Conservation (phyloP, 2,888 invertebrate species). For the Apamea sordens region DNA sequence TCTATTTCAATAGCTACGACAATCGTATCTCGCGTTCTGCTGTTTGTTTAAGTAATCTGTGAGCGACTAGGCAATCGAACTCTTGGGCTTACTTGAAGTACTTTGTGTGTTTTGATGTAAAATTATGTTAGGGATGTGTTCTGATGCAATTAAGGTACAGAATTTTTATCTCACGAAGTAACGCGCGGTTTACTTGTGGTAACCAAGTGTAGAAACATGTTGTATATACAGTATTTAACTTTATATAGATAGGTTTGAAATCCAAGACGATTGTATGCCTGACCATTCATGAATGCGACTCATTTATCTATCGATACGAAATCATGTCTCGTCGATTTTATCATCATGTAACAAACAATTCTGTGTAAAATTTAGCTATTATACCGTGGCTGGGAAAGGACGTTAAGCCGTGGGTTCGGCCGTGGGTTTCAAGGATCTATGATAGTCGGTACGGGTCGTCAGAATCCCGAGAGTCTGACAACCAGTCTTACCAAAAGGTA, state of each 20-base stretch:
- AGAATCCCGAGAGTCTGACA: no score
- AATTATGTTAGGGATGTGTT: neutral
- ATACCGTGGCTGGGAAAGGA: no score
- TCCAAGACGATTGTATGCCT: neutral
- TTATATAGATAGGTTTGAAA: neutral
- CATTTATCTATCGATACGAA: neutral
- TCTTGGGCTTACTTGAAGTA: neutral
- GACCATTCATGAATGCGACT: neutral
- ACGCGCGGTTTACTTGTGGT: neutral
- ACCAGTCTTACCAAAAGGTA: no score
- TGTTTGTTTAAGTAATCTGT: slow-evolving; percentile 29
- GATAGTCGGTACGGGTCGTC: no score
- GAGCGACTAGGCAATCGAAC: neutral
- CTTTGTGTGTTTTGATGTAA: slow-evolving; percentile 16
- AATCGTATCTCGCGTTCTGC: neutral
- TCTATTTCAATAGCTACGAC: slow-evolving; percentile 9
- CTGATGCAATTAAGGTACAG: neutral
- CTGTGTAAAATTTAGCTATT: slow-evolving; percentile 1
- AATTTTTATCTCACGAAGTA: neutral
- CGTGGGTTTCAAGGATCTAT: no score
- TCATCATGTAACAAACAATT: neutral
- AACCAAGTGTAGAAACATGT: neutral
- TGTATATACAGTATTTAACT: neutral
- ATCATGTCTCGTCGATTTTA: neutral
- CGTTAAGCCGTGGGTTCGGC: no score